phyloP scores from a whole-genome alignment of 2,797 vertebrate species.

The Luscinia megarhynchos region DNA sequence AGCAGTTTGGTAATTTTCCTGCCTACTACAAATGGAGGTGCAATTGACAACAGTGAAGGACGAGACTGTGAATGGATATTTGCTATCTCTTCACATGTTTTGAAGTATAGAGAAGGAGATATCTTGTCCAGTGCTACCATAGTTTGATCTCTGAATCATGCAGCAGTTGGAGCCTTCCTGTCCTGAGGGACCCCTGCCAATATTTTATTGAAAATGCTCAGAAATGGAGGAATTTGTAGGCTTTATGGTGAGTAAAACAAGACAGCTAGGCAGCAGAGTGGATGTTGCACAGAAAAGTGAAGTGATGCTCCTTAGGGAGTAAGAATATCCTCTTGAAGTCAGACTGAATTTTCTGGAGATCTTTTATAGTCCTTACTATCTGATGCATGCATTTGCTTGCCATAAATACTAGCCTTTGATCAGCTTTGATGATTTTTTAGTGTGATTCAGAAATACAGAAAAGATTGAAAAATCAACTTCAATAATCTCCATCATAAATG shows the following conservation, averaged over 20 bases:
- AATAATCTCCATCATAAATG: not conserved
- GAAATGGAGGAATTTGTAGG: not conserved
- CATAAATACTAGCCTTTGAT: not conserved
- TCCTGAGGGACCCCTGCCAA: not conserved
- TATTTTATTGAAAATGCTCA: not conserved
- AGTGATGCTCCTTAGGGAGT: not conserved
- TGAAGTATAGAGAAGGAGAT: not conserved
- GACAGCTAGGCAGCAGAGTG: not conserved
- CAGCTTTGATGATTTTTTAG: not conserved
- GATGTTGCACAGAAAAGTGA: not conserved
- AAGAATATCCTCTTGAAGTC: not conserved
- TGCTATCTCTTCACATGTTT: not conserved
- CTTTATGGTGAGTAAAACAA: not conserved
- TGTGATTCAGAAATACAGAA: not conserved
- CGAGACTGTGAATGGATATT: not conserved
- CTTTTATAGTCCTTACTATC: not conserved
- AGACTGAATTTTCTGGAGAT: not conserved
- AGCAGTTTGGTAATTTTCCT: not conserved
- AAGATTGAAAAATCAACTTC: not conserved
- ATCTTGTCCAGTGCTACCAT: not conserved
- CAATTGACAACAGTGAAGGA: not conserved
- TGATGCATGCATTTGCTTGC: not conserved
- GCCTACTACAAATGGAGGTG: not conserved
- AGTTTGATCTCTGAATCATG: not conserved
- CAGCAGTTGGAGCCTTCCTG: not conserved